Evolutionary conservation across 2,888 invertebrate species (phyloP), one percentile per base, ranked within the genome.

Genomic region (Acanthosepion esculentum): DNA sequence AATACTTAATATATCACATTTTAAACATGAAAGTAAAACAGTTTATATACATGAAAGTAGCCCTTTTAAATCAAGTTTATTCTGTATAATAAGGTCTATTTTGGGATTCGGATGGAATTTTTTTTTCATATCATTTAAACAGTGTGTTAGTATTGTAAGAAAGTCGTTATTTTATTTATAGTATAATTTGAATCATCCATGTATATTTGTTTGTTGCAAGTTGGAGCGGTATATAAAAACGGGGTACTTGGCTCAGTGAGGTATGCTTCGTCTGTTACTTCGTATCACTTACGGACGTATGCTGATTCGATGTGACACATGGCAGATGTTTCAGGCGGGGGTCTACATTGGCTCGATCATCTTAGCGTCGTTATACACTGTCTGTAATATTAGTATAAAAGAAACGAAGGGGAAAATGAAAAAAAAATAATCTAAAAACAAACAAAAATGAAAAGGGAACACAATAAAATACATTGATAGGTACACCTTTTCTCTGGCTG

Each of bases 331-430:
- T 33, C 15, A 33, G 78, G 78, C 78, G 78, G 78, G 78, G 12
- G 78, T 78, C n/a, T n/a, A 78, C 78, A 12, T n/a, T 33, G 78
- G 78, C n/a, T 78, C 78, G 78, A 78, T 78, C 78, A 15, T n/a
- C 78, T 29, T 33, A 78, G 78, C 78, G 12, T n/a, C 78, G 78
- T 33, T 33, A n/a, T 78, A 78, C 78, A 33, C n/a, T 33, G 78
- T n/a, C 78, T 78, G 78, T 78, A 78, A 78, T 78, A 78, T 78
- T 78, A n/a, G 78, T 78, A 78, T 78, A 78, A 78, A 78, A 78
- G 78, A 78, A 78, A 78, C 78, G 78, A 5, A 33, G 78, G n/a
- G 78, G n/a, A 33, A 18, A 33, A 78, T 12, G n/a, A n/a, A n/a
- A 78, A n/a, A 10, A 78, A 78, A 12, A 78, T n/a, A 78, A 7